Base-by-base conservation (phyloP, 2,797 vertebrate genomes). In the Champsocephalus gunnari region DNA sequence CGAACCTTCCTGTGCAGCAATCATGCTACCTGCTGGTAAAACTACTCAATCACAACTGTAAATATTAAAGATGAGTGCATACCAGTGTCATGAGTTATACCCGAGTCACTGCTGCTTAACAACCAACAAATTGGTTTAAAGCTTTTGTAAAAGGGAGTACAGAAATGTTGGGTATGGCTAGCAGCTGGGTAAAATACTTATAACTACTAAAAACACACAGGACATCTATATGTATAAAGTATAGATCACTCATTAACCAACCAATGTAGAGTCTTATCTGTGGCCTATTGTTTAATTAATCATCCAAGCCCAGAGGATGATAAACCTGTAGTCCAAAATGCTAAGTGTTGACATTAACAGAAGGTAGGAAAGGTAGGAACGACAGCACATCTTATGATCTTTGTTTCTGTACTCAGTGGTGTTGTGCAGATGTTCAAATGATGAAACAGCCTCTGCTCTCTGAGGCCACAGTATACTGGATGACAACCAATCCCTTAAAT, bases 401-500 rank as follows among this genome's bases (percentile, higher is more conserved):
- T 41, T 64, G 57, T 61, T 41, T 67, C 47, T 73, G 50, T n/a
- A 51, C 49, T 62, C 21, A 70, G 41, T 34, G 58, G 12, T 12
- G 58, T 43, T 68, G 68, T 83, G 59, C 77, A 85, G 85, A 89
- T 86, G 76, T 75, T 66, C 63, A 75, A 61, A 73, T 60, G 32
- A 79, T 65, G 56, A 81, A 82, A 82, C 56, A 63, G 63, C 58
- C 66, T 76, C 55, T 73, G 19, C 71, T 71, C 66, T 70, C 74
- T 64, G 65, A 86, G 58, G 74, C 79, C 80, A 64, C 73, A 68
- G 71, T 67, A 77, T 68, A 83, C 71, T 83, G 79, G 72, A 88
- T 73, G 77, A 84, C 75, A 84, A 90, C 81, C 85, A 79, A 75
- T 73, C 83, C 88, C 84, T 86, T 86, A 83, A 64, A 79, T 92